These are phyloP conservation scores for Eupithecia subumbrata DNA, from an alignment of 2,888 invertebrate species.

Conservation along the genomic window DNA sequence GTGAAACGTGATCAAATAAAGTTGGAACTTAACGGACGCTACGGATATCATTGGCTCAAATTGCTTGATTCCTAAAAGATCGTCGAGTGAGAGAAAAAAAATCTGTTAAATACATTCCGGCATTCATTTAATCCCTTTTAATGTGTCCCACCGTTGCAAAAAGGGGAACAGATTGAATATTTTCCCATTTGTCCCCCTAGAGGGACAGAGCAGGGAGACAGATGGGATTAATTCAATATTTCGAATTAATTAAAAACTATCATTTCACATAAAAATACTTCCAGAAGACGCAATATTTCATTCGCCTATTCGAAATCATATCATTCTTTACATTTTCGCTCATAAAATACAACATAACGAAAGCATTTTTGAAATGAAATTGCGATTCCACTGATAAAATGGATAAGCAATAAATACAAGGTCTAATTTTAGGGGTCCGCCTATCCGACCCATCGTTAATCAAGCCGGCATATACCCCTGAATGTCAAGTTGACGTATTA, in stretches of 20 bases:
- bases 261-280: background rate
- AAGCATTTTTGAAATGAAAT: conserved; percentile 16
- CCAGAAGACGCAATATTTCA: background rate
- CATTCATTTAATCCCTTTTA: background rate
- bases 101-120: background rate
- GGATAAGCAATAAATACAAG: conserved; percentile 71
- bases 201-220: too few species aligned
- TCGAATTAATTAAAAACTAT: background rate
- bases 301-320: background rate
- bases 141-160: background rate
- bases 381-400: conserved; percentile 48
- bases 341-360: background rate
- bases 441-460: conserved; percentile 70
- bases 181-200: too few species aligned
- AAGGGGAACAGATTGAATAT: too few species aligned
- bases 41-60: conserved; percentile 27
- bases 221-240: too few species aligned
- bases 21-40: conserved; percentile 25
- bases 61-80: conserved; percentile 17
- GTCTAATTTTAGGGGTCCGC: conserved; percentile 63
- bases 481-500: conserved; percentile 69
- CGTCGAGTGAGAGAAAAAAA: background rate
- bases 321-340: background rate
- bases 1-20: conserved; percentile 22
- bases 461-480: conserved; percentile 54